Conservation (phyloP, 37 sponge, comb jelly and placozoan genomes). For the Diacarnus erythraeanus region DNA sequence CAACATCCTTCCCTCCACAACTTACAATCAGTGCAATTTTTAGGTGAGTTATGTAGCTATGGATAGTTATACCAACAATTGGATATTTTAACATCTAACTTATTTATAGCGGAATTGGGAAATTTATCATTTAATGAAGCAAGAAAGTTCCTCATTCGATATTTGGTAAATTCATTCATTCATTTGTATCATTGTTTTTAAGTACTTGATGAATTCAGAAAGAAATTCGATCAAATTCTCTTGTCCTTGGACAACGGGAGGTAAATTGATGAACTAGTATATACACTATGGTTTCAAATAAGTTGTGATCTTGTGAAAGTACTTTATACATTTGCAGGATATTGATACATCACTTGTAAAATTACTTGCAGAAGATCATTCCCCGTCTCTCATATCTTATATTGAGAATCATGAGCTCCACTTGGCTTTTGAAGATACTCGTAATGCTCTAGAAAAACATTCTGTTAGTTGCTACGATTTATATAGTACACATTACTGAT, state of each 20-base stretch:
- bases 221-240: conserved; percentile 47
- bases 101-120: conserved; percentile 1
- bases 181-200: neutral
- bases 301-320: neutral
- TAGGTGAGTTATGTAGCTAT: conserved; percentile 22
- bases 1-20: neutral
- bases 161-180: conserved; percentile 35
- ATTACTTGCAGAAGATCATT: conserved; percentile 68
- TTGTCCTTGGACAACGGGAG: conserved; percentile 57
- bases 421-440: conserved; percentile 63
- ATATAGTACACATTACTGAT: too few relatives aligned
- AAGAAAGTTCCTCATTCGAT: conserved; percentile 67
- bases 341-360: conserved; percentile 87
- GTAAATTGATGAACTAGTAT: conserved; percentile 19
- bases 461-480: conserved; percentile 20
- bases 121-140: conserved; percentile 51
- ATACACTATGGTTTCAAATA: neutral
- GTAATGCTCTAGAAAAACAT: conserved; percentile 50
- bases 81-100: too few relatives aligned
- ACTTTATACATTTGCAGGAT: too few relatives aligned
- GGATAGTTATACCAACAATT: too few relatives aligned
- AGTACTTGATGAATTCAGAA: conserved; percentile 28
- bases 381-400: conserved; percentile 56
- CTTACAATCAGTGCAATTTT: conserved; percentile 18
- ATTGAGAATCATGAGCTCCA: conserved; percentile 63